Evolutionary conservation across 2,113 vertebrate genomes (phyloP), one percentile per base, ranked within the genome.

Genomic region (Entomyzon cyanotis): DNA sequence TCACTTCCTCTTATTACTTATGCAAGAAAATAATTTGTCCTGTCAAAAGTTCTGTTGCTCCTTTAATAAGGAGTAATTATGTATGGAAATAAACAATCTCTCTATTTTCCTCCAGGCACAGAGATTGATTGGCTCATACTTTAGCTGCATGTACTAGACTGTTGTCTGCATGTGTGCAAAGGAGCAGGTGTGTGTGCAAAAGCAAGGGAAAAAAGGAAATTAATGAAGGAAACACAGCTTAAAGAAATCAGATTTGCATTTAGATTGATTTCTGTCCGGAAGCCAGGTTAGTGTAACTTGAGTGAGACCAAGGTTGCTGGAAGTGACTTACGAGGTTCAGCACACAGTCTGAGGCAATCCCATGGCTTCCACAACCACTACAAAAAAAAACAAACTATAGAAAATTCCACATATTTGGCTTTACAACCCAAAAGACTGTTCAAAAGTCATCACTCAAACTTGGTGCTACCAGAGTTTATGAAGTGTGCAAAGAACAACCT

Each of bases 1-100:
- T 92, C 91, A 84, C 46, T 62, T 94, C 35, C 76, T 88, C 76
- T 86, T 78, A 87, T 56, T 65, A 41, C 13, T 89, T 65, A 75
- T 2, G 0, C 60, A 86, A 81, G 52, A 79, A 96, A 92, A 92
- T 87, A 55, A 87, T 95, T 78, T 84, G 52, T 88, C 68, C 60
- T 78, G 71, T 92, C 88, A 90, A 44, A 95, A 94, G 37, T 89
- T 96, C 90, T 90, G n/a, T 62, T 95, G 65, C 75, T 87, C 12
- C 12, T 95, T 96, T 96, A 93, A 94, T 91, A 73, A 69, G 70
- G 46, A 95, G 42, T 75, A 95, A 97, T 91, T 93, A 90, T 13
- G 10, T 86, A 92, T 42, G 76, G 93, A 95, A 93, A 93, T 77
- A 94, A 95, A 83, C 62, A 83, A 88, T 79, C 49, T 64, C 64